Conservation (phyloP, 2,113 vertebrate species). For the Tragelaphus strepsiceros region DNA sequence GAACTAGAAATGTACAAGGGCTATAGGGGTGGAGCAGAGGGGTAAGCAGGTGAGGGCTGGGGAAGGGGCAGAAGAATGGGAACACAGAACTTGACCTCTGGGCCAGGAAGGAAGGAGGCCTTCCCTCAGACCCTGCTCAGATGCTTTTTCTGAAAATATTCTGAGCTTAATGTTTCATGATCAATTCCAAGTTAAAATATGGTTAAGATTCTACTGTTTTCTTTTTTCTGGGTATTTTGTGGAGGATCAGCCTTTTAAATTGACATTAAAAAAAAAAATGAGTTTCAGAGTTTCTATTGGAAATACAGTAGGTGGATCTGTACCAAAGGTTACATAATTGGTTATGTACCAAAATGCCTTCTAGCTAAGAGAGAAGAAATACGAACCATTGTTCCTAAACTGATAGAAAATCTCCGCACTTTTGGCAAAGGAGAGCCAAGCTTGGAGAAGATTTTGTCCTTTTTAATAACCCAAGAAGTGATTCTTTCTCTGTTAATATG, state of each 20-base stretch:
- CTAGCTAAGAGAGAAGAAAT: not conserved
- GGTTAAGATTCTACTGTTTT: not conserved
- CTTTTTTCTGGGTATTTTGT: not conserved
- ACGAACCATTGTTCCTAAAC: not conserved
- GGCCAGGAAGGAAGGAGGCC: not conserved
- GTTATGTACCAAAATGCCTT: constrained; percentile 26
- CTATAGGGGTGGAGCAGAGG: not conserved
- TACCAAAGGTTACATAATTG: constrained; percentile 45
- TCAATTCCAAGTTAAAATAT: not conserved
- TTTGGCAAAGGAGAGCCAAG: not conserved
- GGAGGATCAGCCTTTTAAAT: not conserved
- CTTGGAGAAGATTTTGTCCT: not conserved
- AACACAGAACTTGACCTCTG: not conserved
- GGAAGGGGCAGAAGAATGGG: fast-evolving
- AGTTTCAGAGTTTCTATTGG: not conserved
- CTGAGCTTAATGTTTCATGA: not conserved
- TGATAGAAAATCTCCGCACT: not conserved
- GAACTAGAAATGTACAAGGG: not conserved
- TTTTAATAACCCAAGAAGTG: not conserved
- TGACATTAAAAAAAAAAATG: not conserved
- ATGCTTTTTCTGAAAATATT: not conserved
- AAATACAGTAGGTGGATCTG: not conserved
- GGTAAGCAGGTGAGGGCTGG: not conserved
- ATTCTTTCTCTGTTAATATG: not conserved
- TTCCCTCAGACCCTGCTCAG: not conserved